phyloP scores from a whole-genome alignment of 2,113 vertebrate species.

The Anarhynchus alexandrinus region DNA sequence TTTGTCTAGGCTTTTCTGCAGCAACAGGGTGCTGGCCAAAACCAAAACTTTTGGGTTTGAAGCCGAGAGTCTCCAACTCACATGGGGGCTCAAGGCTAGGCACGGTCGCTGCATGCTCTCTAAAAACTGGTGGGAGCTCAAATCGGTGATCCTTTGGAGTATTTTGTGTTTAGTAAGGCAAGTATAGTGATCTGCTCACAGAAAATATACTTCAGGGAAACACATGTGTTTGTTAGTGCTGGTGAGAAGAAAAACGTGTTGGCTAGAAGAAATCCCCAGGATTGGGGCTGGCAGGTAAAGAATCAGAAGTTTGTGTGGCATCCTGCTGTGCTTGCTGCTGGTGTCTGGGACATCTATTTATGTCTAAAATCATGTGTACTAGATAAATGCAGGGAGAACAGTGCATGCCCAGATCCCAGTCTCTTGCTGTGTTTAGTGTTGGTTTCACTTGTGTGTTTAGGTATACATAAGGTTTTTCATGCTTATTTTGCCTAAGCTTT shows the following conservation, averaged over 20 bases:
- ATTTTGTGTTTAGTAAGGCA: neutral
- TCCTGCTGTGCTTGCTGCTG: neutral
- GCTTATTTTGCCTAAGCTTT: neutral
- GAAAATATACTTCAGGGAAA: neutral
- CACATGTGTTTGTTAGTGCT: rapidly evolving
- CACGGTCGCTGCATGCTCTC: neutral
- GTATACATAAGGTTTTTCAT: neutral
- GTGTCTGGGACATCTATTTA: neutral
- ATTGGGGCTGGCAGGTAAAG: neutral
- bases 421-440: neutral
- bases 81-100: neutral
- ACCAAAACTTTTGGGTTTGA: neutral
- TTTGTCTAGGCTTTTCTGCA: neutral
- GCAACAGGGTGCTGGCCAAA: neutral
- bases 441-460: rapidly evolving
- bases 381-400: neutral
- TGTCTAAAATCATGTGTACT: neutral
- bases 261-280: neutral
- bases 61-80: neutral
- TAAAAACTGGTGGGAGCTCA: neutral
- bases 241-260: neutral
- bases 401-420: rapidly evolving
- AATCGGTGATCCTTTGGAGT: neutral
- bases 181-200: rapidly evolving
- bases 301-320: neutral